Evolutionary conservation across 2,888 invertebrate species (phyloP).

Genomic region (Colostygia pectinataria): DNA sequence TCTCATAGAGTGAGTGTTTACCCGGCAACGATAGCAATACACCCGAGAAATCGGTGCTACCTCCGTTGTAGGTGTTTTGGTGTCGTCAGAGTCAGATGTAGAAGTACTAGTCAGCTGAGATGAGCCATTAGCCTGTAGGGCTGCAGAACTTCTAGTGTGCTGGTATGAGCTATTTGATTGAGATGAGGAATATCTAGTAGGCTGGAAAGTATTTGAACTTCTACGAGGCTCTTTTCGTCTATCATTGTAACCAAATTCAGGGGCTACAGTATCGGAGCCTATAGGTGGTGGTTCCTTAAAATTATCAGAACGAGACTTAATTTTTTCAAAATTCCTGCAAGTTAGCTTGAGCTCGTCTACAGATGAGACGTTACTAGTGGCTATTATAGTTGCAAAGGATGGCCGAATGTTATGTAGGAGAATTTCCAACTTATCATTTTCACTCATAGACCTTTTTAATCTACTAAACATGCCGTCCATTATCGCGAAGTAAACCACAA

Average conservation of each 20-base stretch:
- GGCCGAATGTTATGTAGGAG: slow-evolving; percentile 1
- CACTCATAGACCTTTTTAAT: neutral
- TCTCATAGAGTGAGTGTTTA: too few species aligned
- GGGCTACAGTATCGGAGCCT: neutral
- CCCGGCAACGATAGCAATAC: too few species aligned
- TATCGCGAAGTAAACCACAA: neutral
- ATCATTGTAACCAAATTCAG: neutral
- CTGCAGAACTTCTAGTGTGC: too few species aligned
- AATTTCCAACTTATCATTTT: slow-evolving; percentile 1
- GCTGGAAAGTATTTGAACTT: too few species aligned
- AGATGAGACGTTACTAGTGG: neutral
- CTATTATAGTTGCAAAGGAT: neutral
- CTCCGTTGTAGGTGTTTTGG: too few species aligned
- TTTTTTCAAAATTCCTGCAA: neutral
- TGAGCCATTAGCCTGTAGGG: too few species aligned
- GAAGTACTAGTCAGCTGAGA: too few species aligned
- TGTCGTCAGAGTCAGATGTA: too few species aligned
- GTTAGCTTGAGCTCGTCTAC: neutral
- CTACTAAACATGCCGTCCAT: neutral
- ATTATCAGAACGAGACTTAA: neutral
- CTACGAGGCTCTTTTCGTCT: neutral
- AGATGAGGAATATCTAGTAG: neutral
- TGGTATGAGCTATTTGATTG: too few species aligned
- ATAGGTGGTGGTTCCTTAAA: neutral
- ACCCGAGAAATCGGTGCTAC: too few species aligned